phyloP scores from a whole-genome alignment of 2,797 vertebrate genomes.

The Galaxias olidus region DNA sequence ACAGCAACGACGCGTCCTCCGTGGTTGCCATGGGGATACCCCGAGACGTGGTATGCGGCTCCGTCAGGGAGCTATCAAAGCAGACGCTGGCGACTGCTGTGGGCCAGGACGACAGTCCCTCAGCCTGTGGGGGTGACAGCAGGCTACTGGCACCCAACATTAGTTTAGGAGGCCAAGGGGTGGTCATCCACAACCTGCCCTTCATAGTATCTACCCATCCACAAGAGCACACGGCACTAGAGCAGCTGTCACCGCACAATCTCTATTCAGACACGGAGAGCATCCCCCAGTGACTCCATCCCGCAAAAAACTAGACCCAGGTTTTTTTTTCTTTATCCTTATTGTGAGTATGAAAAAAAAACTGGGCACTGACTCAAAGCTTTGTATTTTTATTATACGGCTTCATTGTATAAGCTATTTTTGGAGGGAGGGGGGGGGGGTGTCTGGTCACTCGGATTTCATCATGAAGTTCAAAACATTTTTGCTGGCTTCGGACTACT shows the following conservation, averaged over 20 bases:
- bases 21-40: conserved; percentile 42
- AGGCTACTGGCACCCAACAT: conserved; percentile 65
- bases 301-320: not conserved
- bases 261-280: conserved; percentile 67
- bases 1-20: conserved; percentile 62
- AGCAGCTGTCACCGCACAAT: conserved; percentile 65
- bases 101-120: conserved; percentile 28
- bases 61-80: conserved; percentile 62
- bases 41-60: conserved; percentile 57
- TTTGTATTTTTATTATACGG: too few species aligned
- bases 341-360: too few species aligned
- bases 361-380: too few species aligned
- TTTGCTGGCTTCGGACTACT: too few species aligned
- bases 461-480: too few species aligned
- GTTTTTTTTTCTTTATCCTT: not conserved
- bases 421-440: too few species aligned
- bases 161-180: conserved; percentile 59
- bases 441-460: too few species aligned
- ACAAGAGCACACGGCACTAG: conserved; percentile 42
- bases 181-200: conserved; percentile 74
- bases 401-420: too few species aligned
- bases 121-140: conserved; percentile 42
- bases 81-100: conserved; percentile 35
- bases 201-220: conserved; percentile 62
- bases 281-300: conserved; percentile 46